Conservation (phyloP, 2,113 vertebrate species). For the Syrrhaptes paradoxus region DNA sequence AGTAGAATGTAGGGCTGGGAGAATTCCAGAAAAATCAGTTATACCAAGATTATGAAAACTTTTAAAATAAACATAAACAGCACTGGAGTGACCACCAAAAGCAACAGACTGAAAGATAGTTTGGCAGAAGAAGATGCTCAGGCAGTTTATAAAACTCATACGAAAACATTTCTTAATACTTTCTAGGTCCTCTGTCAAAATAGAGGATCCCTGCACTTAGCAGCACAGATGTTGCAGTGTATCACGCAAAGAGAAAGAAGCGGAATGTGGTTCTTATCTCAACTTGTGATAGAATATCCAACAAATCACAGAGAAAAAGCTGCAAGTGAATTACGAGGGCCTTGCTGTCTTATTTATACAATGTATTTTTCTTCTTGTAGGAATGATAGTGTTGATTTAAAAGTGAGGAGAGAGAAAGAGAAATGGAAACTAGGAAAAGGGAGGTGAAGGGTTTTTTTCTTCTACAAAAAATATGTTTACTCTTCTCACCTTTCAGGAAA, state of each 20-base stretch:
- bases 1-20: neutral
- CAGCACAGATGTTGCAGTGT: neutral
- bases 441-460: neutral
- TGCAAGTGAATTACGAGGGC: neutral
- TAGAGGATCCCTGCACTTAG: neutral
- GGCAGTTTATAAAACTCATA: neutral
- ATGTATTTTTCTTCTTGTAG: neutral
- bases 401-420: neutral
- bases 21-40: neutral
- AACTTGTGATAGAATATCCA: neutral
- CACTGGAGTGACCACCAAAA: neutral
- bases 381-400: conserved; percentile 4
- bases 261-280: conserved; percentile 39
- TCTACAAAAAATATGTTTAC: neutral
- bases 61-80: neutral
- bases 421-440: neutral
- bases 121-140: neutral
- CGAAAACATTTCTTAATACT: neutral
- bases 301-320: conserved; percentile 26
- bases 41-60: neutral
- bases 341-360: neutral
- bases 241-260: neutral
- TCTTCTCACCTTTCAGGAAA: neutral
- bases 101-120: neutral
- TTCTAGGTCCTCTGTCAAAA: neutral